Evolutionary conservation across 37 sponge, comb jelly and placozoan species (phyloP), one percentile per base, ranked within the genome.

Genomic region (Amphimedon queenslandica): DNA sequence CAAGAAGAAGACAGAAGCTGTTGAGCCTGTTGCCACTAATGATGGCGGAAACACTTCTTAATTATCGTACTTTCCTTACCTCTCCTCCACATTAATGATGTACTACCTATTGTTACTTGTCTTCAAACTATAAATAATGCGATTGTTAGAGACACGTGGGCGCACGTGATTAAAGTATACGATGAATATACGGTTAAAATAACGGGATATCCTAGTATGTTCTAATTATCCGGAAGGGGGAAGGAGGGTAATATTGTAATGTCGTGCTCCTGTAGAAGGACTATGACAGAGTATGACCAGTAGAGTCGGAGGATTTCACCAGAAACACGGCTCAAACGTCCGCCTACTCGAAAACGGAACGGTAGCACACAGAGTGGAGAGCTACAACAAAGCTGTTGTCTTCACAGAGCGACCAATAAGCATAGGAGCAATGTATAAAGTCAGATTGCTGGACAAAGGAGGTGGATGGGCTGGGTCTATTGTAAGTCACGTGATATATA

Each of bases 391-490:
- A 58, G 94, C 87, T 0, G 90, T 93, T 20, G 90, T 93, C 4
- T 93, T 88, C 57, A 85, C 80, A 1, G 82, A 81, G 40, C 82
- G 89, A 40, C 87, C 94, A 2, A 80, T 93, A 23, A 64, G 77
- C 11, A 58, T 73, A 34, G 90, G 90, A 0, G 60, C 43, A 16
- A 76, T 79, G 68, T 93, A 89, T 69, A 79, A 82, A 77, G 81
- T 93, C 27, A 81, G 77, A 40, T 51, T 93, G 55, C 67, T 81
- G 42, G 86, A 88, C 74, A 93, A 82, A 69, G 94, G 90, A 5
- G 90, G 86, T 24, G 94, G 94, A 56, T 93, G 94, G 94, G 94
- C 94, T 11, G 94, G 94, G 24, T 84, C 88, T 13, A 80, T 93
- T 66, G 94, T 93, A 57, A 88, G 94, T 81, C 10, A 25, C 23